A percentile compares a stretch with the other conserved stretches of the same genome.
Conservation (phyloP, 2,888 invertebrate genomes). For the Drosophila neoperkinsi region DNA sequence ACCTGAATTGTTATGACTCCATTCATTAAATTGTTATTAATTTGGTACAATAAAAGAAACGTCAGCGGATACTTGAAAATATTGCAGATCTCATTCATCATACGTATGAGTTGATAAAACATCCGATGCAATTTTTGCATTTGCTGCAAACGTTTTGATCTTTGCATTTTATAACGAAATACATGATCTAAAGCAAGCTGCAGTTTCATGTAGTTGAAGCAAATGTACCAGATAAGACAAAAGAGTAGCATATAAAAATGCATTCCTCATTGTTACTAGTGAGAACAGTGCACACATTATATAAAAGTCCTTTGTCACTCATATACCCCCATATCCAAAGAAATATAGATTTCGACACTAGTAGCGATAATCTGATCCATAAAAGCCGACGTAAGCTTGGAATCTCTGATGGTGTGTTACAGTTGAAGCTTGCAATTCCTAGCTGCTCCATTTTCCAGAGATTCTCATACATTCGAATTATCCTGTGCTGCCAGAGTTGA, state of each 20-base stretch:
- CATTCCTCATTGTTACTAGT: background rate
- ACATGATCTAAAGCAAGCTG: constrained; percentile 5
- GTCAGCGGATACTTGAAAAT: constrained; percentile 19
- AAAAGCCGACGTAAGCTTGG: background rate
- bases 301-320: fast-evolving
- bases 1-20: background rate
- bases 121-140: constrained; percentile 6
- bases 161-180: background rate
- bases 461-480: constrained; percentile 12
- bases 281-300: background rate
- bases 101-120: constrained; percentile 7
- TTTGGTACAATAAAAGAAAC: background rate
- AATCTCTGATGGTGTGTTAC: background rate
- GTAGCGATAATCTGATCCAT: background rate
- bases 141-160: background rate
- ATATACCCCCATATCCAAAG: fast-evolving
- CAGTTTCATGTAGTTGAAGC: background rate
- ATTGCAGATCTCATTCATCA: constrained; percentile 8
- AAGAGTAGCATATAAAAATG: constrained; percentile 2
- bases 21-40: background rate
- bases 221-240: constrained; percentile 4
- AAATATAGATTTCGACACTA: background rate
- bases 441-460: constrained; percentile 13
- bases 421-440: background rate
- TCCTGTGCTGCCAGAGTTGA: constrained; percentile 17